Evolutionary conservation across 2,888 invertebrate genomes (phyloP).

Genomic region (Plebejus anna): DNA sequence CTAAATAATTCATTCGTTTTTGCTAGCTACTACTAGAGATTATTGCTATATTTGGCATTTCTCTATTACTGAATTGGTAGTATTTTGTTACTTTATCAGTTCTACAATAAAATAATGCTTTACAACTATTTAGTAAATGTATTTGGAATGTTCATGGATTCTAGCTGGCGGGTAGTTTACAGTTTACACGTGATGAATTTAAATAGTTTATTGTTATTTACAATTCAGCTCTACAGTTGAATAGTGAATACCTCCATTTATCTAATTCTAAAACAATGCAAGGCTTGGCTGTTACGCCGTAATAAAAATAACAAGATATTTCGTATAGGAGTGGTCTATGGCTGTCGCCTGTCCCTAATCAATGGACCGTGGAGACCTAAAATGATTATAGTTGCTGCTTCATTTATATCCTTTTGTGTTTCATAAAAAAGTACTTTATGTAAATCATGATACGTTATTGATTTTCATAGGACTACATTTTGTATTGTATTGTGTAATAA

Average conservation of each 20-base stretch:
- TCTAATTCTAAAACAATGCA: constrained; percentile 60
- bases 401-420: constrained; percentile 1
- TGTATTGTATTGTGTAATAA: background rate
- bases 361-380: constrained; percentile 47
- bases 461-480: background rate
- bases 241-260: constrained; percentile 28
- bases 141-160: background rate
- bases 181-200: constrained; percentile 10
- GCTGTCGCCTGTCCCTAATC: constrained; percentile 56
- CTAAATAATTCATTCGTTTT: background rate
- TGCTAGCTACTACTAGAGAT: too few relatives aligned
- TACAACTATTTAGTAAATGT: background rate
- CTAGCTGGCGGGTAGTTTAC: background rate
- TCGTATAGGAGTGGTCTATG: constrained; percentile 74
- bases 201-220: constrained; percentile 22
- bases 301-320: constrained; percentile 72
- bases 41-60: background rate
- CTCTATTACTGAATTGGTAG: background rate
- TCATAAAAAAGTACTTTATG: background rate
- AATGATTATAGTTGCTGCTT: background rate
- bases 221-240: constrained; percentile 20
- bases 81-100: background rate
- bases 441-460: background rate
- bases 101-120: background rate
- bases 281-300: constrained; percentile 59